Conservation (phyloP, 2,888 invertebrate species). For the Asteroscopus sphinx region DNA sequence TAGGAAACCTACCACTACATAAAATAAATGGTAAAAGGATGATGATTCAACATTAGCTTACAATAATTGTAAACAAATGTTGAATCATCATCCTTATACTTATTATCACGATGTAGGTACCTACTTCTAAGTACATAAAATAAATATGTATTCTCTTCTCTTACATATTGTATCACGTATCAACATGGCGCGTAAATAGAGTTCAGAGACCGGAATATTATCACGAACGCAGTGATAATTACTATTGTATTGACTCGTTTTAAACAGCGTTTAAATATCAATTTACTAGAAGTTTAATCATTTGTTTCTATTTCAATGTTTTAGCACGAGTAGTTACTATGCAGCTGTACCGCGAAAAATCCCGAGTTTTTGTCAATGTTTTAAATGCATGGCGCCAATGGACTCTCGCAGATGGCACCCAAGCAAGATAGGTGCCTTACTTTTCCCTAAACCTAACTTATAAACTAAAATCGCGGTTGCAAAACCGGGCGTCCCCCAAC, state of each 20-base stretch:
- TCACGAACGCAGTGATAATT: conserved; percentile 26
- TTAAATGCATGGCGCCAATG: too few relatives aligned
- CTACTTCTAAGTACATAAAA: not conserved
- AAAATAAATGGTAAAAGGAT: not conserved
- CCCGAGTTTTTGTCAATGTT: too few relatives aligned
- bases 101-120: not conserved
- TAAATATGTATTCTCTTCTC: not conserved
- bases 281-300: conserved; percentile 11
- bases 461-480: too few relatives aligned
- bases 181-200: conserved; percentile 5
- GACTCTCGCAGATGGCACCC: too few relatives aligned
- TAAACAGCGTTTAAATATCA: conserved; percentile 28
- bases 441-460: too few relatives aligned
- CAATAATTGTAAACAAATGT: too few relatives aligned
- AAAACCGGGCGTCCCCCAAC: too few relatives aligned
- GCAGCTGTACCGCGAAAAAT: too few relatives aligned
- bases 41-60: not conserved
- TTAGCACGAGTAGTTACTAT: too few relatives aligned
- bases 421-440: too few relatives aligned
- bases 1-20: not conserved
- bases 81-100: too few relatives aligned
- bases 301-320: conserved; percentile 1
- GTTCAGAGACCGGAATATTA: conserved; percentile 24
- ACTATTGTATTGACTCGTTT: conserved; percentile 30
- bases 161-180: not conserved